Base-by-base conservation (phyloP, 1,140 invertebrate genomes). In the Euwallacea similis region DNA sequence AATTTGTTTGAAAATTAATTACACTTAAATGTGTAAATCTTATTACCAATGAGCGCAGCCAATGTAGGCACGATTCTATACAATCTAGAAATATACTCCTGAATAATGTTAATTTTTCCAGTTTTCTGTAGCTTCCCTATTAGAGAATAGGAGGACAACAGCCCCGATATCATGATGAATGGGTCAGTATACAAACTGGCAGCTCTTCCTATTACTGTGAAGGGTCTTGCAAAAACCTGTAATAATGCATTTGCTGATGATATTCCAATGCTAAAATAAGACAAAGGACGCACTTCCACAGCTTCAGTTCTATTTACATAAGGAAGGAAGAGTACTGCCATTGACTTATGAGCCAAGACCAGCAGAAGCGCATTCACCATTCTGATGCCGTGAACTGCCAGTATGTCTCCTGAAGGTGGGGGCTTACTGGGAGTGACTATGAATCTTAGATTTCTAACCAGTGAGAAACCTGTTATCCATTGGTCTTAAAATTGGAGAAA, bases 151-250 rank as follows among this genome's bases (percentile, higher is more conserved):
- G 89, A 83, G 7, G 90, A 90, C 44, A 92, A 78, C 44, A 90
- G 86, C 7, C 90, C 91, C 59, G 90, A 91, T 46, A 92, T 82
- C 85, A 92, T 89, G 9, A 92, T 86, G 75, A 92, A 92, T 16
- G 89, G 89, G 81, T 92, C 91, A 1, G 91, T 92, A 74, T 92
- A 91, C 2, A 92, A 81, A 75, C 89, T 91, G 0, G 91, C 90
- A 2, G 89, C 90, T 55, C 90, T 84, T 33, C 88, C 89, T 15
- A 91, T 80, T 0, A 91, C 88, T 0, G 89, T 88, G 88, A 89
- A 91, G 0, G 88, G 86, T 83, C 86, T 86, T 0, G 87, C 87
- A 55, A 91, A 83, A 69, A 84, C 84, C 89, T 90, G 74, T 76
- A 76, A 69, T 4, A 15, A 65, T 11, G n/a, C 44, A n/a, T n/a